These are phyloP conservation scores for Nothobranchius furzeri DNA, from an alignment of 2,113 vertebrate species.

Conservation along the genomic window DNA sequence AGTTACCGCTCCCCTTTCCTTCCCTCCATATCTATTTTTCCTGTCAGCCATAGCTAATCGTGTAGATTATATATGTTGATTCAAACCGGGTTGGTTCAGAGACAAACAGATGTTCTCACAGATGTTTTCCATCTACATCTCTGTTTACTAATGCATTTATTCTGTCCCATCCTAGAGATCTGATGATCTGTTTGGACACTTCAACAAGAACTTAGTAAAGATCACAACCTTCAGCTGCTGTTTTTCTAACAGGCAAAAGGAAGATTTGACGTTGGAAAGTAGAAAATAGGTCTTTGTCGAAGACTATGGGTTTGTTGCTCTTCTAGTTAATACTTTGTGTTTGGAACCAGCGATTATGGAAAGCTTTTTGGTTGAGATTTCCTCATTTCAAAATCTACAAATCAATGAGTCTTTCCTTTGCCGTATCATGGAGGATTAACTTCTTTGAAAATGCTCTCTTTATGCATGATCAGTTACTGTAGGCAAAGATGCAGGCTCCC, in stretches of 20 bases:
- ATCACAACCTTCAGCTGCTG: background rate
- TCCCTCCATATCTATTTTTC: conserved; percentile 23
- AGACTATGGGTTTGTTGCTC: conserved; percentile 7
- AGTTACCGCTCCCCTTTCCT: conserved; percentile 26
- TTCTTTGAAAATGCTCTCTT: background rate
- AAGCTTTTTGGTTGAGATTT: background rate
- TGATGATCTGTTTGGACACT: conserved; percentile 41
- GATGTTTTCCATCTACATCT: conserved; percentile 62
- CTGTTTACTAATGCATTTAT: conserved; percentile 67
- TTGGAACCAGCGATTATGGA: conserved; percentile 7
- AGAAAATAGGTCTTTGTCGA: background rate
- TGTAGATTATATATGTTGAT: conserved; percentile 37
- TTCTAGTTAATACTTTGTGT: background rate
- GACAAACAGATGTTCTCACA: conserved; percentile 65
- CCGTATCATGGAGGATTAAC: background rate
- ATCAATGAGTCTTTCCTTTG: background rate
- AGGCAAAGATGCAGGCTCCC: background rate
- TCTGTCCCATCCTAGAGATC: conserved; percentile 43
- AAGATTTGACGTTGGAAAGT: conserved; percentile 2
- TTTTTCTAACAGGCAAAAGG: background rate
- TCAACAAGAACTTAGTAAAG: conserved; percentile 29
- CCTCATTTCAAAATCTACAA: background rate
- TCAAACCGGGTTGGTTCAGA: conserved; percentile 25
- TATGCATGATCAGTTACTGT: background rate
- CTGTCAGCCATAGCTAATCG: conserved; percentile 40